phyloP scores from a whole-genome alignment of 2,113 vertebrate species.

The Trematocara marginatum region DNA sequence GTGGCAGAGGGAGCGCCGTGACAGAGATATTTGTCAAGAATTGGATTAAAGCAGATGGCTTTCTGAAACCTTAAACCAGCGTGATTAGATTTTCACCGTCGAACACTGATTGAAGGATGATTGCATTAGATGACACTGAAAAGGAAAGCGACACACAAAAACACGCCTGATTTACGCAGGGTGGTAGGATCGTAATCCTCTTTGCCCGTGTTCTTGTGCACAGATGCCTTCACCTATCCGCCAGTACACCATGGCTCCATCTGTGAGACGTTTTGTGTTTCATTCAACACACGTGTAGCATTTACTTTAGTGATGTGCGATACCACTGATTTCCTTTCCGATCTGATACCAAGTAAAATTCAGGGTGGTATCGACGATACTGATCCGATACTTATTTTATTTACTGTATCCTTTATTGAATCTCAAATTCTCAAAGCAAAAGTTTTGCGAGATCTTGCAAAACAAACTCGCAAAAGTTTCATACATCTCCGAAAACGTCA shows the following conservation, averaged over 20 bases:
- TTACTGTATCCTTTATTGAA: too few relatives aligned
- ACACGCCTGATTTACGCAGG: conserved; percentile 9
- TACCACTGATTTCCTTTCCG: too few relatives aligned
- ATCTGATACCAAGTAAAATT: too few relatives aligned
- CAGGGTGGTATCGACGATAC: too few relatives aligned
- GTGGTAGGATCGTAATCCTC: conserved; percentile 11
- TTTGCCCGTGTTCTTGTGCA: neutral
- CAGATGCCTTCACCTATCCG: neutral
- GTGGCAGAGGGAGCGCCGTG: conserved; percentile 29
- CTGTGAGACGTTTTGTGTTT: neutral
- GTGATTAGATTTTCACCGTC: conserved; percentile 59
- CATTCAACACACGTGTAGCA: neutral
- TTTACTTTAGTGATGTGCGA: too few relatives aligned
- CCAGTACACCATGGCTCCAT: neutral
- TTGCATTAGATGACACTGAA: conserved; percentile 48
- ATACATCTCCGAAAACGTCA: too few relatives aligned
- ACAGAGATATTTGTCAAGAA: conserved; percentile 51
- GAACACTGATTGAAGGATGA: conserved; percentile 59
- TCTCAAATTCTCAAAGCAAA: too few relatives aligned
- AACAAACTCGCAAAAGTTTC: too few relatives aligned
- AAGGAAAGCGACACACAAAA: conserved; percentile 16
- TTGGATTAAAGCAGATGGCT: conserved; percentile 65
- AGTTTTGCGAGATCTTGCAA: too few relatives aligned
- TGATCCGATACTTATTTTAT: too few relatives aligned
- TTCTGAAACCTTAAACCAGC: conserved; percentile 54